phyloP scores from a whole-genome alignment of 1,140 invertebrate species.

The Pseudomyrmex pallidus region DNA sequence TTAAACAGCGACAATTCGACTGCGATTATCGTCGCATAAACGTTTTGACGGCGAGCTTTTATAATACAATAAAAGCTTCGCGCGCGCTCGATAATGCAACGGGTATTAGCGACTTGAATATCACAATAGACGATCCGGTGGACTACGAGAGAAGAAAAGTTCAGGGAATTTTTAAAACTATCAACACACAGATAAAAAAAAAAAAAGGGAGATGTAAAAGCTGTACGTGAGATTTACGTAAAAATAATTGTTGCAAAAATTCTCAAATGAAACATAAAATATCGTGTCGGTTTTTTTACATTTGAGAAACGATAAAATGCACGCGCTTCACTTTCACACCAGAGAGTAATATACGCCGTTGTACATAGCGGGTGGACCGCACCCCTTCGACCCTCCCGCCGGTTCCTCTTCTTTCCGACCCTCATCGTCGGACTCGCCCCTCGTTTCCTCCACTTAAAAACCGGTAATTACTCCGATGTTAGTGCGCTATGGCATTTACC shows the following conservation, averaged over 20 bases:
- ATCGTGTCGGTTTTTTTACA: conserved; percentile 20
- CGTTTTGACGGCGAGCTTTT: conserved; percentile 68
- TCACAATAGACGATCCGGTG: not conserved
- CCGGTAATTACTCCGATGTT: conserved; percentile 77
- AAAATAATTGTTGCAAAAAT: no score
- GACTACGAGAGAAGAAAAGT: not conserved
- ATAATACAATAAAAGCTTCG: conserved; percentile 53
- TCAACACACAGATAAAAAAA: not conserved
- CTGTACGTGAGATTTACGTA: no score
- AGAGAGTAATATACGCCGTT: conserved; percentile 1
- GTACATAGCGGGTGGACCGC: conserved; percentile 46
- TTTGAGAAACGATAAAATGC: conserved; percentile 48
- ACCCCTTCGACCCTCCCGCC: conserved; percentile 50
- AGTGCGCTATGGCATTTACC: conserved; percentile 72
- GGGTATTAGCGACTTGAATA: conserved; percentile 46
- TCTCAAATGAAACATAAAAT: conserved; percentile 1
- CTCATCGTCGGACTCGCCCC: conserved; percentile 66
- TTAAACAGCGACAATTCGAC: conserved; percentile 74
- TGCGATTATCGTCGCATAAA: conserved; percentile 69
- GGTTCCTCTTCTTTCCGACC: conserved; percentile 60
- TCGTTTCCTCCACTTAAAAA: conserved; percentile 78
- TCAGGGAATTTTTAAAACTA: conserved; percentile 27
- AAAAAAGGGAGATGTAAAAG: not conserved
- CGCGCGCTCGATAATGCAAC: conserved; percentile 22
- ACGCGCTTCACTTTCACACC: conserved; percentile 16